Percentiles rank a stretch among this genome's conserved stretches.
phyloP scores from a whole-genome alignment of 2,888 invertebrate genomes.

The Drosophila yooni region DNA sequence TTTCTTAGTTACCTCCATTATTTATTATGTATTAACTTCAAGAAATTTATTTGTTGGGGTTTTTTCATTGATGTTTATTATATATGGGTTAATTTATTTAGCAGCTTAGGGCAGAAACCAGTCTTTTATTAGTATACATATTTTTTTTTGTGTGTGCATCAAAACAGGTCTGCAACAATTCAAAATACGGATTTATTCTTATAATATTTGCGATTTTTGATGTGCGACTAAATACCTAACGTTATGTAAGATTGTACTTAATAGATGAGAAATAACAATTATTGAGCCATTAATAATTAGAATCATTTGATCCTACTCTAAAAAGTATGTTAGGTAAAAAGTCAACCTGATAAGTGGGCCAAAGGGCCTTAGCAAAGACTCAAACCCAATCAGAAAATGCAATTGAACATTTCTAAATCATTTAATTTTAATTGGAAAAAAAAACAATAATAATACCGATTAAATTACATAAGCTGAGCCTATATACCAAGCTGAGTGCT shows the following conservation, averaged over 20 bases:
- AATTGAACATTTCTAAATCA: not conserved
- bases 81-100: not conserved
- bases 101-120: not conserved
- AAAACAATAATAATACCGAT: not conserved
- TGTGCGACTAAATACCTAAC: not conserved
- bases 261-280: no score
- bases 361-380: conserved; percentile 30
- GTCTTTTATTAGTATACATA: not conserved
- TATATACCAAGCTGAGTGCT: not conserved
- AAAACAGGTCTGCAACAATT: not conserved
- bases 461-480: not conserved
- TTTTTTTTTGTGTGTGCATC: not conserved
- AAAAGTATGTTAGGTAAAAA: conserved; percentile 37
- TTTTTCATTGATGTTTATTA: not conserved
- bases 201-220: not conserved
- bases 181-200: not conserved
- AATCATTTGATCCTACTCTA: conserved; percentile 12
- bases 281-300: not conserved
- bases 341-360: not conserved
- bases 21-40: not conserved
- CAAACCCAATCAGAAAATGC: conserved; percentile 6
- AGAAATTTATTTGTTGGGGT: not conserved
- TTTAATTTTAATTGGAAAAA: not conserved
- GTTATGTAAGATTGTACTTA: not conserved
- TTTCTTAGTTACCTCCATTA: not conserved